phyloP scores from a whole-genome alignment of 2,888 invertebrate species.

The Eupithecia dodoneata region DNA sequence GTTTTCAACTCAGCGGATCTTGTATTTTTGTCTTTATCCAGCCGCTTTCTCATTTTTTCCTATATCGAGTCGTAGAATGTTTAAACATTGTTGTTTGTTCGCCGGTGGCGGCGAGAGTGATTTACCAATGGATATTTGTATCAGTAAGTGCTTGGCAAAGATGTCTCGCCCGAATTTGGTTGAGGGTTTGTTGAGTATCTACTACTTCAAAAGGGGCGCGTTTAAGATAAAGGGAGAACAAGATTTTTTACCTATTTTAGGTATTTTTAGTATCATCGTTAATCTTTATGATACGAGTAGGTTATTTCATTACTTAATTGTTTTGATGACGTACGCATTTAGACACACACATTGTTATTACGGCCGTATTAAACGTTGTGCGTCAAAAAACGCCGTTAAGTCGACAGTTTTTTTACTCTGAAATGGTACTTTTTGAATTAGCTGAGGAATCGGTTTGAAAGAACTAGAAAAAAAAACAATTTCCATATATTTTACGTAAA shows the following conservation, averaged over 20 bases:
- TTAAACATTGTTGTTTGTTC: constrained; percentile 29
- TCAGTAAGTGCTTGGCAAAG: constrained; percentile 35
- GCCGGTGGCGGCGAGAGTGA: constrained; percentile 23
- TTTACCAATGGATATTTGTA: constrained; percentile 32
- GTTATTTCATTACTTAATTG: neutral
- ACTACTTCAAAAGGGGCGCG: neutral
- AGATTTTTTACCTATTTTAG: neutral
- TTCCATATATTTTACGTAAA: neutral
- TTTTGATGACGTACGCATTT: neutral
- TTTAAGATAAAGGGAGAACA: neutral
- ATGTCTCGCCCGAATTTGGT: constrained; percentile 19
- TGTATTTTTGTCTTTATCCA: neutral
- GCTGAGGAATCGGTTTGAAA: neutral
- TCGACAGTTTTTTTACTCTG: neutral
- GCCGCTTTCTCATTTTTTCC: neutral
- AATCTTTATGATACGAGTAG: neutral
- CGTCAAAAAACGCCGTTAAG: no score
- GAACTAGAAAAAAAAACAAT: neutral
- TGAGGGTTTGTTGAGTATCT: constrained; percentile 15
- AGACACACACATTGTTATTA: neutral
- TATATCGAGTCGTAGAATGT: constrained; percentile 14
- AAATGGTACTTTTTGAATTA: neutral
- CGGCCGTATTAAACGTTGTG: neutral
- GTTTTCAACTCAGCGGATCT: constrained; percentile 10
- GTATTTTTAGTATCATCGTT: neutral